Evolutionary conservation across 2,797 vertebrate genomes (phyloP), one percentile per base, ranked within the genome.

Genomic region (Myoxocephalus aenaeus): DNA sequence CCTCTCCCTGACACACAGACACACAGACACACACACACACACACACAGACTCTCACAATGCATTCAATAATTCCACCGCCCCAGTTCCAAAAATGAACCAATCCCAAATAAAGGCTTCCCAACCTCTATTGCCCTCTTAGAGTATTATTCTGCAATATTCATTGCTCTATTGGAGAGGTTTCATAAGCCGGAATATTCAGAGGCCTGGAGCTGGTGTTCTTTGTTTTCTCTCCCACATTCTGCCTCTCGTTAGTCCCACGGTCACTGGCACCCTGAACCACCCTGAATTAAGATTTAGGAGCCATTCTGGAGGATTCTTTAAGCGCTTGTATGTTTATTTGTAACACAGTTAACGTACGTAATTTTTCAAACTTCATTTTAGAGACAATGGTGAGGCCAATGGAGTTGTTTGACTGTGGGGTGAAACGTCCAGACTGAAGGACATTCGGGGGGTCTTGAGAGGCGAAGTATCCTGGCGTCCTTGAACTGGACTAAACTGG

Each of bases 171-270:
- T 87, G 72, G 70, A 87, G 73, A 78, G 17, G 74, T 86, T 89
- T 87, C 83, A 84, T 89, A 84, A 88, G 48, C 64, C 51, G 22
- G 17, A 77, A 70, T 62, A 73, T 79, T 87, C 82, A 82, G 58
- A 46, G 66, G 46, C 61, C 80, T 58, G 61, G 64, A 80, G 48
- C 42, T 66, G 44, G 5, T 36, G 38, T 15, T 70, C 54, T 80
- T 68, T 70, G 7, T 57, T 38, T 17, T 29, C 62, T 56, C 36
- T 63, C 50, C 51, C 27, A 4, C 42, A 34, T 20, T 65, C 50
- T 64, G 32, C 27, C 34, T 18, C 42, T 66, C 59, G 63, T 62
- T 71, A 66, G 46, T 72, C 61, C 46, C n/a, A 68, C 27, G 7
- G 15, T 17, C 9, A 56, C 27, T 11, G 7, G n/a, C 8, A 25